Conservation (phyloP, 2,113 vertebrate genomes). For the Rattus rattus region DNA sequence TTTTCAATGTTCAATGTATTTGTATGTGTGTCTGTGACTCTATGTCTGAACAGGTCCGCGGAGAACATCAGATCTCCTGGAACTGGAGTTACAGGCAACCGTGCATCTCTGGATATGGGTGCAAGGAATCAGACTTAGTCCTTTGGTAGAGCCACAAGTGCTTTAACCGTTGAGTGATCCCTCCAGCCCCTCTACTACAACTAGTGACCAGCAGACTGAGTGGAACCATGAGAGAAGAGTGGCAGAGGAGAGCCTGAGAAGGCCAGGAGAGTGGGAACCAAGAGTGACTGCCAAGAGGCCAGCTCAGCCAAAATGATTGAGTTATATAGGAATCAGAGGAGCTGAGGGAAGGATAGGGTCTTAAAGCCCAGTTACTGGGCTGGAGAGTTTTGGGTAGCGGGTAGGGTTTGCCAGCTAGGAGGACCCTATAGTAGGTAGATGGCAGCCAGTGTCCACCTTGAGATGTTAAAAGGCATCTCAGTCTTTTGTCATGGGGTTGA, state of each 20-base stretch:
- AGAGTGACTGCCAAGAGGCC: not conserved
- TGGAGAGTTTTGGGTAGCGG: not conserved
- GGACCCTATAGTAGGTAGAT: not conserved
- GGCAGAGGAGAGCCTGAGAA: not conserved
- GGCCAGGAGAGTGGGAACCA: not conserved
- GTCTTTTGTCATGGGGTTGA: not conserved
- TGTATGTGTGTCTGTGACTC: not conserved
- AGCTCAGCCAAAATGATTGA: not conserved
- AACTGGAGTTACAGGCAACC: not conserved
- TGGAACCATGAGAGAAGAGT: not conserved
- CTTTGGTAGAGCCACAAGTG: not conserved
- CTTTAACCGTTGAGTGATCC: not conserved
- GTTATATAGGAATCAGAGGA: not conserved
- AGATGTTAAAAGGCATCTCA: not conserved
- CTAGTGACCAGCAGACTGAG: not conserved
- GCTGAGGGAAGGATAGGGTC: not conserved
- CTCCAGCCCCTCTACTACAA: not conserved
- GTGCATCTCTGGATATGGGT: not conserved
- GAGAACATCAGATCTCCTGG: not conserved
- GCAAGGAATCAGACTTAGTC: not conserved
- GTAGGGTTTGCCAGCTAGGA: not conserved
- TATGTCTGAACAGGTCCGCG: not conserved
- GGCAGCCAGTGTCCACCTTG: not conserved
- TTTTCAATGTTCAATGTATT: not conserved
- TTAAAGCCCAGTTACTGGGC: not conserved